Conservation (phyloP, 2,888 invertebrate species). For the Cryptus armator region DNA sequence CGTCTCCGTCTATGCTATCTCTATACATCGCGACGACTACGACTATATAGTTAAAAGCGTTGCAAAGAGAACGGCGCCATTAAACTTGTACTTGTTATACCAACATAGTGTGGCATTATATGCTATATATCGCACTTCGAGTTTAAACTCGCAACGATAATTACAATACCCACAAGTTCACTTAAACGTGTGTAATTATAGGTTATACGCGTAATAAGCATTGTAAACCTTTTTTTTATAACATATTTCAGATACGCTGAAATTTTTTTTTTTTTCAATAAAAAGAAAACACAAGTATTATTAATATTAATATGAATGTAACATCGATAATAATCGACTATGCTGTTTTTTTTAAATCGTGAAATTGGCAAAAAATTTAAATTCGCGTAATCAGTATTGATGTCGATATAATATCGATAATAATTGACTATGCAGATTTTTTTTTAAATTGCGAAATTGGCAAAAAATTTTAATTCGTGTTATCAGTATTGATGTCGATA, state of each 20-base stretch:
- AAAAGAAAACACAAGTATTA: not conserved
- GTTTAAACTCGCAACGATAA: conserved; percentile 13
- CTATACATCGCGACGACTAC: conserved; percentile 32
- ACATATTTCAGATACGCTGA: not conserved
- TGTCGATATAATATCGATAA: not conserved
- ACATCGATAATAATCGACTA: conserved; percentile 2
- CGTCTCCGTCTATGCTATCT: conserved; percentile 37
- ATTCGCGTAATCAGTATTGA: not conserved
- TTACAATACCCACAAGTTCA: conserved; percentile 11
- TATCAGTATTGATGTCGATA: not conserved
- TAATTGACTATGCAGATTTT: not conserved
- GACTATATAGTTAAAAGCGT: conserved; percentile 18
- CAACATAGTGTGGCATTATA: conserved; percentile 12
- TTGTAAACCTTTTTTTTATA: not conserved
- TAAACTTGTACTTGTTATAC: conserved; percentile 44
- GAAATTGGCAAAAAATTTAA: not conserved
- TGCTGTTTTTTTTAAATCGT: not conserved
- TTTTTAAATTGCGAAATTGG: not conserved
- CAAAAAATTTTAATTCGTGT: not conserved
- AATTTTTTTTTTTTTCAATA: not conserved
- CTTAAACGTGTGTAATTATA: conserved; percentile 1
- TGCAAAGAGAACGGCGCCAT: conserved; percentile 54
- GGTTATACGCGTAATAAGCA: not conserved
- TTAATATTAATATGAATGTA: not conserved
- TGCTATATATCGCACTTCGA: conserved; percentile 3